A percentile compares a stretch with the other conserved stretches of the same genome.
These are phyloP conservation scores for Atta cephalotes DNA, from an alignment of 1,140 invertebrate species.

Conservation along the genomic window DNA sequence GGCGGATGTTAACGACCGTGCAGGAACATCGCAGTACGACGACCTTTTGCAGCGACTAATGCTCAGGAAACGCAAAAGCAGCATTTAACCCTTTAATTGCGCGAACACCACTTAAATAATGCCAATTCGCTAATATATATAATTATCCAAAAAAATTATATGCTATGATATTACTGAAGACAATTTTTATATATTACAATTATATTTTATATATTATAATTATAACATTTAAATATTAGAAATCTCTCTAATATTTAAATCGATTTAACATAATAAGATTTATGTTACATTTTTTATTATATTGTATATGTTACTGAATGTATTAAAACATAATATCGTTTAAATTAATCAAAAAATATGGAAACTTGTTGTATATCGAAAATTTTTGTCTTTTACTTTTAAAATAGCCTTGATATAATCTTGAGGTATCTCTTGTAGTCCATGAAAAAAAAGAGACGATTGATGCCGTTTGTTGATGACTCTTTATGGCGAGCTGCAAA, in stretches of 20 bases:
- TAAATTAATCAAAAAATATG: not conserved
- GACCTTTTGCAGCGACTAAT: conserved; percentile 71
- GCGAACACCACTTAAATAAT: not conserved
- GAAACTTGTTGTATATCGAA: not conserved
- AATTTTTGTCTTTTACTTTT: not conserved
- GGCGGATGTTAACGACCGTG: conserved; percentile 79
- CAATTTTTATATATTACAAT: not conserved
- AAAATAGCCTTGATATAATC: not conserved
- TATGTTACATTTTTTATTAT: not conserved
- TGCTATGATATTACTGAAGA: not conserved
- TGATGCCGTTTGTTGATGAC: conserved; percentile 12
- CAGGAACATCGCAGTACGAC: conserved; percentile 64
- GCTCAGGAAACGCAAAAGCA: conserved; percentile 38
- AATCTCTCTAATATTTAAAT: not conserved
- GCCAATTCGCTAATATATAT: not conserved
- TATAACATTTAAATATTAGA: not conserved
- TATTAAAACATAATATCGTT: not conserved
- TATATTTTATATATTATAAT: not conserved
- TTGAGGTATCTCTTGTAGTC: not conserved
- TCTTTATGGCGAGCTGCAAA: conserved; percentile 24
- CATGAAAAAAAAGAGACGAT: not conserved
- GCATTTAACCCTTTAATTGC: not conserved
- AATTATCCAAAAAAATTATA: not conserved
- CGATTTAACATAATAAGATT: not conserved
- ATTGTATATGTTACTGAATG: not conserved